Evolutionary conservation across 2,888 invertebrate genomes (phyloP).

Genomic region (Andrena bucephala): DNA sequence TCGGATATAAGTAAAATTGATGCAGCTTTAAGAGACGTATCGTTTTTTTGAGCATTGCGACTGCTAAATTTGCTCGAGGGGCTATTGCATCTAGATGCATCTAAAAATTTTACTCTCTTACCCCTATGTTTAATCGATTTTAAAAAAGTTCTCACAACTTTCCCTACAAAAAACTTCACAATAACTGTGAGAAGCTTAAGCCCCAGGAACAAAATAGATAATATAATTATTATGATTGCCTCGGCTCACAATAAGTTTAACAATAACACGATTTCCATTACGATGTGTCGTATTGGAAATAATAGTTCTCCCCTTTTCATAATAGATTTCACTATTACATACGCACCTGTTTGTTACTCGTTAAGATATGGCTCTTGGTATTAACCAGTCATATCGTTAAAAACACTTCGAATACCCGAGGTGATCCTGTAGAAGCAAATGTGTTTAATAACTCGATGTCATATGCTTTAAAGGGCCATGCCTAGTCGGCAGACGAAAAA

Average conservation of each 20-base stretch:
- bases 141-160: slow-evolving; percentile 25
- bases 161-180: slow-evolving; percentile 20
- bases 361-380: slow-evolving; percentile 51
- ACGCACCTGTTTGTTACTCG: slow-evolving; percentile 57
- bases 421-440: slow-evolving; percentile 46
- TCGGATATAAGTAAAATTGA: slow-evolving; percentile 42
- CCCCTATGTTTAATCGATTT: slow-evolving; percentile 11
- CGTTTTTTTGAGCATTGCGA: slow-evolving; percentile 59
- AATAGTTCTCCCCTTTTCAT: slow-evolving; percentile 37
- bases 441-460: background rate
- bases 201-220: slow-evolving; percentile 59
- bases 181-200: slow-evolving; percentile 33
- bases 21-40: slow-evolving; percentile 39
- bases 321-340: slow-evolving; percentile 52
- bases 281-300: slow-evolving; percentile 59
- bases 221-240: slow-evolving; percentile 65
- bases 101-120: slow-evolving; percentile 1
- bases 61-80: slow-evolving; percentile 46
- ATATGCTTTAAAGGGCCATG: background rate
- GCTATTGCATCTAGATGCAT: slow-evolving; percentile 16
- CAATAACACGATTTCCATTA: slow-evolving; percentile 63
- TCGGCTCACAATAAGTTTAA: slow-evolving; percentile 62
- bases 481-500: too few relatives aligned
- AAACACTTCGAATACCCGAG: slow-evolving; percentile 50
- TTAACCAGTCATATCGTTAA: slow-evolving; percentile 54